These are phyloP conservation scores for Sciurus niger DNA, from an alignment of 2,113 vertebrate species.

Conservation along the genomic window DNA sequence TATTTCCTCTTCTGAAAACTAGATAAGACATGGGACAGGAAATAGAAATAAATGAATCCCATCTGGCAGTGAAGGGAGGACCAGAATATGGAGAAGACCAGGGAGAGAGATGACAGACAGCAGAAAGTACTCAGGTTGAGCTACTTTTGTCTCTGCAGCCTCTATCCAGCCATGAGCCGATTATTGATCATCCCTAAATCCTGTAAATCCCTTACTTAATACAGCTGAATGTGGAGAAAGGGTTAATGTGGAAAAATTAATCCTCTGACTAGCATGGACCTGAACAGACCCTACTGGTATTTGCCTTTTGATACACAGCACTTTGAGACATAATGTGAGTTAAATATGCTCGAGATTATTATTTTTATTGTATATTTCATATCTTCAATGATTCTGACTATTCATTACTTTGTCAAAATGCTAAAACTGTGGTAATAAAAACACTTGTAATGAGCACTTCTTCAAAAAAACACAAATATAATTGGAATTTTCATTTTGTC, in stretches of 20 bases:
- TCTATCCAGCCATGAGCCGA: neutral
- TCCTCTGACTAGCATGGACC: neutral
- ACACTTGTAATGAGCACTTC: neutral
- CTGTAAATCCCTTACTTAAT: neutral
- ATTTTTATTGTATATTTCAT: neutral
- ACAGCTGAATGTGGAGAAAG: neutral
- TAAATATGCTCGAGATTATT: neutral
- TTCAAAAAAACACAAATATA: neutral
- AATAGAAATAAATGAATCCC: neutral
- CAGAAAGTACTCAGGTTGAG: neutral
- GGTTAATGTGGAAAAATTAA: neutral
- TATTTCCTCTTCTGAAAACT: neutral
- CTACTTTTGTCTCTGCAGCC: neutral
- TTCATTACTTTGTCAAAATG: neutral
- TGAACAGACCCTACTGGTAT: neutral
- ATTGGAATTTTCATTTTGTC: constrained; percentile 12
- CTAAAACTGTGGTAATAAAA: neutral
- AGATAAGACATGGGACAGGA: neutral
- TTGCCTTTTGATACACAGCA: neutral
- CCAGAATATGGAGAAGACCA: neutral
- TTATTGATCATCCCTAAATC: neutral
- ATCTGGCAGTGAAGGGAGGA: neutral
- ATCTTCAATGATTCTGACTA: neutral
- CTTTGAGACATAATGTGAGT: neutral
- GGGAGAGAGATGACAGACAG: neutral